A percentile compares a stretch with the other conserved stretches of the same genome.
phyloP scores from a whole-genome alignment of 2,888 invertebrate species.

The Netelia fuscicornis region DNA sequence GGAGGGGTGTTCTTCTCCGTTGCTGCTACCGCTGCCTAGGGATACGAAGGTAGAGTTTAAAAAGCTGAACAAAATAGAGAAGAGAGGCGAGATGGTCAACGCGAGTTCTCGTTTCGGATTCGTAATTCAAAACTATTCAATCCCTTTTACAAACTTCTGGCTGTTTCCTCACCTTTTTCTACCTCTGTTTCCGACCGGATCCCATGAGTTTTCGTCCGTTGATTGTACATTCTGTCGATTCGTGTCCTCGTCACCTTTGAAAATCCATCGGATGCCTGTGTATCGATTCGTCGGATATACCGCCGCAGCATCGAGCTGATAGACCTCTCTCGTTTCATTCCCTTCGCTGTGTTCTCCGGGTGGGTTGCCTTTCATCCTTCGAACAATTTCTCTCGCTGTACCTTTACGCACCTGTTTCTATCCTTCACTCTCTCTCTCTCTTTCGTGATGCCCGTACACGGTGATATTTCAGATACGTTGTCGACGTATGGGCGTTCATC shows the following conservation, averaged over 20 bases:
- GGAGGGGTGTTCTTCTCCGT: background rate
- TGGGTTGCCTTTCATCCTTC: background rate
- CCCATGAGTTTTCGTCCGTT: constrained; percentile 61
- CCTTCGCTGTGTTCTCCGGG: constrained; percentile 50
- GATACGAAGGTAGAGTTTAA: background rate
- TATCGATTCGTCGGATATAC: constrained; percentile 61
- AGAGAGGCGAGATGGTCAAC: constrained; percentile 4
- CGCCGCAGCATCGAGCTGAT: constrained; percentile 36
- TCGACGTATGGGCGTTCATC: background rate
- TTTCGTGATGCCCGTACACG: background rate
- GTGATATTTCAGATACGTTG: background rate
- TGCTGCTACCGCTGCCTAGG: background rate
- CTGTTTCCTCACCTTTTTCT: constrained; percentile 6
- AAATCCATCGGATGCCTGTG: constrained; percentile 69
- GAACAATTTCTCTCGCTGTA: constrained; percentile 4
- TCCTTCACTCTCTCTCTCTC: background rate
- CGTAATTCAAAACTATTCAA: constrained; percentile 65
- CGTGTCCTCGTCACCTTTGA: constrained; percentile 67
- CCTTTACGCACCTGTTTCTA: background rate
- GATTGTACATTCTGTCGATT: constrained; percentile 51
- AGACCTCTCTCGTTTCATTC: constrained; percentile 71
- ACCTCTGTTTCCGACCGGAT: constrained; percentile 53
- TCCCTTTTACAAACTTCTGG: constrained; percentile 39
- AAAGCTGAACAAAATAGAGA: background rate
- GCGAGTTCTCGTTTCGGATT: constrained; percentile 36